Evolutionary conservation across 37 sponge, comb jelly and placozoan genomes (phyloP).

Genomic region (Hexactinellida sp.): DNA sequence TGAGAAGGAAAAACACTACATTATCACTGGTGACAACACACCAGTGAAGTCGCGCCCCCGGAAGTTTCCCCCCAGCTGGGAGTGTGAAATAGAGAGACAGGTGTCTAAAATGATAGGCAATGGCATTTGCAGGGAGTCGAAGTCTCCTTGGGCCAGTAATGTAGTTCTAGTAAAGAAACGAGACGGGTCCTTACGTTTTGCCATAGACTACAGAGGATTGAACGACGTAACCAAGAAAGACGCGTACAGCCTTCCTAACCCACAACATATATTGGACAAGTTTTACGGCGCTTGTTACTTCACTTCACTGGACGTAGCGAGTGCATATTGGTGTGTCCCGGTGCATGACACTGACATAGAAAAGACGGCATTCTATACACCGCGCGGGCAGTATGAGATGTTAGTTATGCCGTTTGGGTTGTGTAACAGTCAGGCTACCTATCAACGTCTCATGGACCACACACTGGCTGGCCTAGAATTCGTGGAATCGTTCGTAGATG

Average conservation of each 20-base stretch:
- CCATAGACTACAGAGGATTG: neutral
- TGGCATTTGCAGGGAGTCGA: too few species aligned
- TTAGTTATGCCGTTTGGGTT: too few species aligned
- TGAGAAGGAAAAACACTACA: too few species aligned
- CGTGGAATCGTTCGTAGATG: too few species aligned
- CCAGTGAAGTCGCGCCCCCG: neutral
- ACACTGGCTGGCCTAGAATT: too few species aligned
- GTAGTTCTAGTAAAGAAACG: neutral
- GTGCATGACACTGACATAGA: neutral
- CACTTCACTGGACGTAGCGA: too few species aligned
- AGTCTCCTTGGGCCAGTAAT: neutral
- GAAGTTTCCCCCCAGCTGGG: neutral
- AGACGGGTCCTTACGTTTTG: neutral
- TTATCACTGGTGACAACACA: too few species aligned
- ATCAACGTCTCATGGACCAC: neutral
- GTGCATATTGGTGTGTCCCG: neutral
- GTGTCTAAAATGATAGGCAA: neutral
- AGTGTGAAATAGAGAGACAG: neutral
- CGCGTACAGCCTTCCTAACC: too few species aligned
- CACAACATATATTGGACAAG: too few species aligned
- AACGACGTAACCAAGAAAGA: neutral
- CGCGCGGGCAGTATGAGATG: neutral
- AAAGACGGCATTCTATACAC: neutral
- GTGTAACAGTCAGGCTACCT: neutral
- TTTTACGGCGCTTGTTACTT: neutral